Conservation (phyloP, 1,140 invertebrate genomes). For the Argopecten irradians region DNA sequence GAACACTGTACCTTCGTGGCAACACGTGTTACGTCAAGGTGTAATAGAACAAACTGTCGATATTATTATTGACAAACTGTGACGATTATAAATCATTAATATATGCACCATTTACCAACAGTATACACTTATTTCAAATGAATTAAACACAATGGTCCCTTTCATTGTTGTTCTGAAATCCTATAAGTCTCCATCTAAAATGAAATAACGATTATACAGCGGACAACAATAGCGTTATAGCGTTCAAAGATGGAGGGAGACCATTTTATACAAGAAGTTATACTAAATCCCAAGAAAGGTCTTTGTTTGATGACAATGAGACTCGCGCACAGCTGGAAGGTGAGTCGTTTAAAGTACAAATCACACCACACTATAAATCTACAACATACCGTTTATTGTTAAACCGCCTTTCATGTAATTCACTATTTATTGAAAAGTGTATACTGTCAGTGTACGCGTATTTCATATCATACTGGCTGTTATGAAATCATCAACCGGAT, state of each 20-base stretch:
- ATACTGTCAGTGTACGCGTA: too few species aligned
- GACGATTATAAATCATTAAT: neutral
- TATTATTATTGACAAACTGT: neutral
- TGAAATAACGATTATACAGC: neutral
- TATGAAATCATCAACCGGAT: too few species aligned
- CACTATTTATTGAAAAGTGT: too few species aligned
- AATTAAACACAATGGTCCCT: neutral
- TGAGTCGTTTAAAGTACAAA: neutral
- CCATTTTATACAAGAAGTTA: neutral
- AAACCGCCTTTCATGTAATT: too few species aligned
- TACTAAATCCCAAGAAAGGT: neutral
- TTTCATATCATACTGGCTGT: too few species aligned
- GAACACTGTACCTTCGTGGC: too few species aligned
- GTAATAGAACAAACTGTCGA: neutral
- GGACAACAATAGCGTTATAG: neutral
- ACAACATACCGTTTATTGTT: too few species aligned
- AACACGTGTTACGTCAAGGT: neutral
- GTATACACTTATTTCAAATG: neutral
- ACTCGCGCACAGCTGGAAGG: slow-evolving; percentile 2
- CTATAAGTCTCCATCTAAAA: neutral
- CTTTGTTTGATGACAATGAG: neutral
- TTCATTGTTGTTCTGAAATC: slow-evolving; percentile 1
- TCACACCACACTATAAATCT: too few species aligned
- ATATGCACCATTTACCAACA: neutral
- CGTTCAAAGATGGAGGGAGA: neutral